A percentile compares a stretch with the other conserved stretches of the same genome.
These are phyloP conservation scores for Coluber constrictor DNA, from an alignment of 2,797 vertebrate species.

Conservation along the genomic window DNA sequence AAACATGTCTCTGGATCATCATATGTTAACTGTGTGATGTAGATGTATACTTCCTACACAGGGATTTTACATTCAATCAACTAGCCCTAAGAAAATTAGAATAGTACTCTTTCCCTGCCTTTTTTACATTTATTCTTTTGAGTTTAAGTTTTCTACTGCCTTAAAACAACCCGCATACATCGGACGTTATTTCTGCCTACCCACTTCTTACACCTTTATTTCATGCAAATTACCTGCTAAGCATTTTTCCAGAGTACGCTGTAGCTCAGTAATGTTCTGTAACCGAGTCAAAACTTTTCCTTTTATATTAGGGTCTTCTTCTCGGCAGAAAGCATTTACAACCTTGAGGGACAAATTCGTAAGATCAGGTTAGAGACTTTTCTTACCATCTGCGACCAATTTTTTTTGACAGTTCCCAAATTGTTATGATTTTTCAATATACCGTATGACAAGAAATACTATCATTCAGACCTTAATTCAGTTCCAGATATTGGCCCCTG, in stretches of 20 bases:
- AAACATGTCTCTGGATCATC: neutral
- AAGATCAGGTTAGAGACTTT: neutral
- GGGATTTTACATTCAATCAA: neutral
- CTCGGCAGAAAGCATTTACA: slow-evolving; percentile 89
- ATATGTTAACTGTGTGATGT: neutral
- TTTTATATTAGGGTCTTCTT: slow-evolving; percentile 88
- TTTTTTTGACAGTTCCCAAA: neutral
- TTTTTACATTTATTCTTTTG: neutral
- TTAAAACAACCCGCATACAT: neutral
- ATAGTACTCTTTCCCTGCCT: neutral
- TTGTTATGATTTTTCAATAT: neutral
- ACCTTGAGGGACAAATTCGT: slow-evolving; percentile 72
- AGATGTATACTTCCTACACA: neutral
- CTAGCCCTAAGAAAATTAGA: neutral
- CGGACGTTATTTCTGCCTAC: neutral
- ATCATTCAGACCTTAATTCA: neutral
- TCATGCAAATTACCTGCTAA: slow-evolving; percentile 77
- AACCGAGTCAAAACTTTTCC: slow-evolving; percentile 88
- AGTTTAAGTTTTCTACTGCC: neutral
- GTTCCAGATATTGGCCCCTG: neutral
- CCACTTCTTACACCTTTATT: neutral
- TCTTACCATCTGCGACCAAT: neutral
- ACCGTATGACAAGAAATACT: neutral
- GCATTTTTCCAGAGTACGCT: slow-evolving; percentile 80
- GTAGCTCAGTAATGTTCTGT: slow-evolving; percentile 90